A percentile compares a stretch with the other conserved stretches of the same genome.
phyloP scores from a whole-genome alignment of 2,797 vertebrate genomes.

The Etheostoma perlongum region DNA sequence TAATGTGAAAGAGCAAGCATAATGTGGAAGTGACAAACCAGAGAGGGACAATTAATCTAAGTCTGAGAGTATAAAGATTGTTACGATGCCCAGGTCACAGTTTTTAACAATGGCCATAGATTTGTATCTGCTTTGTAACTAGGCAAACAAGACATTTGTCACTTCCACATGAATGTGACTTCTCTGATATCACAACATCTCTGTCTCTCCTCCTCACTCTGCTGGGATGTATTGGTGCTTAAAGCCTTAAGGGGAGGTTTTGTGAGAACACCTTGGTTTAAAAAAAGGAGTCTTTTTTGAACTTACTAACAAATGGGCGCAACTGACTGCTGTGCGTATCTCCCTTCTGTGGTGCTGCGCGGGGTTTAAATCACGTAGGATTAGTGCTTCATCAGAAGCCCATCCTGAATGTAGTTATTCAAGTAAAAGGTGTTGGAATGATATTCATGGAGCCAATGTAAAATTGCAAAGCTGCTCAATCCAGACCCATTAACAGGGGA shows the following conservation, averaged over 20 bases:
- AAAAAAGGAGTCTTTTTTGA: conserved; percentile 33
- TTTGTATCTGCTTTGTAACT: neutral
- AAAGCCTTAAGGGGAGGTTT: conserved; percentile 56
- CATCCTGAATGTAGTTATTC: conserved; percentile 24
- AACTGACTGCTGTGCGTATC: conserved; percentile 34
- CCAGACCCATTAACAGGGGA: too few species aligned
- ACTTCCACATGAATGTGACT: conserved; percentile 17
- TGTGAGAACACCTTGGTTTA: conserved; percentile 52
- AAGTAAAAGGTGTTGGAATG: conserved; percentile 14
- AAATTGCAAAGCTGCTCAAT: conserved; percentile 22
- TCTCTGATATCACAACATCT: conserved; percentile 13
- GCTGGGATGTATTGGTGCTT: conserved; percentile 39
- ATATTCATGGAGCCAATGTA: conserved; percentile 11
- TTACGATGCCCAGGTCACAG: neutral
- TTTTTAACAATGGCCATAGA: neutral
- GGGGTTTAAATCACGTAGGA: conserved; percentile 4
- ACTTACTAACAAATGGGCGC: conserved; percentile 13
- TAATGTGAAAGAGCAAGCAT: conserved; percentile 25
- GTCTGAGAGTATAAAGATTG: neutral
- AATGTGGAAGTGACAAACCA: conserved; percentile 15
- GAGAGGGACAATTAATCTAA: neutral
- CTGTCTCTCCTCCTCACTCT: conserved; percentile 33
- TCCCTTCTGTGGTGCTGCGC: conserved; percentile 12
- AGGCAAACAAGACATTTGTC: conserved; percentile 11
- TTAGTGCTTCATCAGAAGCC: conserved; percentile 40